Evolutionary conservation across 2,797 vertebrate species (phyloP).

Genomic region (Myripristis jacobus): DNA sequence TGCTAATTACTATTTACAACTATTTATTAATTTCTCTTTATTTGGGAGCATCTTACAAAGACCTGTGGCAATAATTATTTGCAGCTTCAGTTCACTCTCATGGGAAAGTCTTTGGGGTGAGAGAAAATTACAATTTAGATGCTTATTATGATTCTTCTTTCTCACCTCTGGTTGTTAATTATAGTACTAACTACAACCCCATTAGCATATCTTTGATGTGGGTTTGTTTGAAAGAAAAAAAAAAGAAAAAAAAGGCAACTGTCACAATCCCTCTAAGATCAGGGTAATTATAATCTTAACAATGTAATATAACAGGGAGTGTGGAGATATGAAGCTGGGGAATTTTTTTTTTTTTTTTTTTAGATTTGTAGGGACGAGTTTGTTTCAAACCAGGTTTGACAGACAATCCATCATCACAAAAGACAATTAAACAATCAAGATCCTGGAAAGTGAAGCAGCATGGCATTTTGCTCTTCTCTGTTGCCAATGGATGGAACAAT

Average conservation of each 20-base stretch:
- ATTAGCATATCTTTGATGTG: conserved; percentile 3
- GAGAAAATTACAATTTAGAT: neutral
- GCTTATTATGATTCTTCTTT: neutral
- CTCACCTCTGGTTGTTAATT: conserved; percentile 4
- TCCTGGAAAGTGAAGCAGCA: too few species aligned
- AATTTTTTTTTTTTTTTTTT: too few species aligned
- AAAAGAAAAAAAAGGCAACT: neutral
- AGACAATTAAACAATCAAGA: too few species aligned
- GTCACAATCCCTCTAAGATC: neutral
- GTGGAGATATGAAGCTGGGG: neutral
- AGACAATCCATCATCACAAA: too few species aligned
- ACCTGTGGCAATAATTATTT: neutral
- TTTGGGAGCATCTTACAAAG: neutral
- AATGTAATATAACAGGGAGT: neutral
- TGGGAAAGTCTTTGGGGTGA: neutral
- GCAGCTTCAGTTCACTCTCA: neutral
- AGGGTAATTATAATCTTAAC: conserved; percentile 4
- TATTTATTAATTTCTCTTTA: neutral
- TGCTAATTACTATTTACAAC: neutral
- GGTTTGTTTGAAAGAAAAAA: neutral
- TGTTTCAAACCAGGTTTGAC: too few species aligned
- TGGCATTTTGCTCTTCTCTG: too few species aligned
- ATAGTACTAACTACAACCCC: neutral
- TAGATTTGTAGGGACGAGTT: too few species aligned
- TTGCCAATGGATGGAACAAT: too few species aligned